phyloP scores from a whole-genome alignment of 2,113 vertebrate genomes.

The Neoarius graeffei region DNA sequence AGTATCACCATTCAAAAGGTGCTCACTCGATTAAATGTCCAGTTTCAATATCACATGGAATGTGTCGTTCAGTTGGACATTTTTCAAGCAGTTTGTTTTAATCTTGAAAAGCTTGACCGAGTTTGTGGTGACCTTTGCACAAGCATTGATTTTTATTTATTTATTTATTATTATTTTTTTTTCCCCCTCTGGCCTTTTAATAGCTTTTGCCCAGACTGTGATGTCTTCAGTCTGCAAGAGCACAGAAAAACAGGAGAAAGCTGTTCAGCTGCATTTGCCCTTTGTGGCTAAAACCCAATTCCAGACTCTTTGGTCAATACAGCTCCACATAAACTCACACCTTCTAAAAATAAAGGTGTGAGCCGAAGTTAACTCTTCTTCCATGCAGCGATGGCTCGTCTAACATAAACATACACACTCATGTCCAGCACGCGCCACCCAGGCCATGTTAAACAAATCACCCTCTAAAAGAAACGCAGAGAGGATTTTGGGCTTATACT shows the following conservation, averaged over 20 bases:
- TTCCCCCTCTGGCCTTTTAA: neutral
- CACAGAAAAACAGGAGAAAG: neutral
- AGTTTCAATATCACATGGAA: neutral
- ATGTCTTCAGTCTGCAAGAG: neutral
- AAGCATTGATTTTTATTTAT: constrained; percentile 26
- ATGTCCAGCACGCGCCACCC: neutral
- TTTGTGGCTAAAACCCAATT: neutral
- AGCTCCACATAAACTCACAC: constrained; percentile 2
- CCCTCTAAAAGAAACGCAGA: neutral
- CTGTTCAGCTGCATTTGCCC: constrained; percentile 7
- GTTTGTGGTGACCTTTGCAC: constrained; percentile 17
- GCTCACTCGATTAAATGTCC: neutral
- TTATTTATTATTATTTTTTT: too few species aligned
- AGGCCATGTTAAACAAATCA: constrained; percentile 16
- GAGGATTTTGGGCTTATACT: neutral
- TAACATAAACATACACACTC: constrained; percentile 24
- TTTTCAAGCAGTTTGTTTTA: neutral
- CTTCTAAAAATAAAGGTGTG: constrained; percentile 1
- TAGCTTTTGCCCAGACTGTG: constrained; percentile 6
- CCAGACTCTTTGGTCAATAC: neutral
- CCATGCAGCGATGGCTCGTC: neutral
- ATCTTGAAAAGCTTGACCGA: neutral
- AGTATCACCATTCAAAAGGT: neutral
- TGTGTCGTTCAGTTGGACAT: neutral
- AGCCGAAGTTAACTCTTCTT: neutral